Conservation (phyloP, 2,888 invertebrate genomes). For the Philonicus albiceps region DNA sequence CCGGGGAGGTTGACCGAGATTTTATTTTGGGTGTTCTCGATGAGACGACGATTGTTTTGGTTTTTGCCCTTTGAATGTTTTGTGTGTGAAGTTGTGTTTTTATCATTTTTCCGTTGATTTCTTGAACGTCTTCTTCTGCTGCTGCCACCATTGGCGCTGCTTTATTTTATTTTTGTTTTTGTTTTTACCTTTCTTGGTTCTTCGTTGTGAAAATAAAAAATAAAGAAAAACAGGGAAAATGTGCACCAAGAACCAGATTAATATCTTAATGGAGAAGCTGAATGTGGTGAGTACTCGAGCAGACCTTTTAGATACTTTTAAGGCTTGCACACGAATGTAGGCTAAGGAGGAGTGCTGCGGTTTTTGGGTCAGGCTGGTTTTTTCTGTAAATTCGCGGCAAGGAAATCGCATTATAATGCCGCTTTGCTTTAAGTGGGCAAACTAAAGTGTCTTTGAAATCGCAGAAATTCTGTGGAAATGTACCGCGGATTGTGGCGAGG, state of each 20-base stretch:
- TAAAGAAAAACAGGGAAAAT: conserved; percentile 57
- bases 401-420: neutral
- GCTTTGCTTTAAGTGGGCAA: neutral
- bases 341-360: conserved; percentile 20
- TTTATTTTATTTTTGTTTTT: neutral
- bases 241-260: conserved; percentile 77
- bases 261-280: conserved; percentile 76
- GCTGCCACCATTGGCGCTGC: neutral
- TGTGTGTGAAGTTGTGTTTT: neutral
- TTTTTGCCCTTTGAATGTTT: conserved; percentile 8
- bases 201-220: neutral
- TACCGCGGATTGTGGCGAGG: neutral
- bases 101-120: neutral
- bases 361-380: conserved; percentile 27
- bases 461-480: neutral
- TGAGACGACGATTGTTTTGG: neutral
- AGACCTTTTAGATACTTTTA: conserved; percentile 12
- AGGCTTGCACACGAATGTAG: neutral
- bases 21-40: neutral
- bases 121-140: neutral
- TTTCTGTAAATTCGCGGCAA: neutral
- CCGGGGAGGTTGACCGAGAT: conserved; percentile 4
- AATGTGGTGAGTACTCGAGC: conserved; percentile 70
- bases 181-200: neutral
- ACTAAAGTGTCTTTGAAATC: neutral